A percentile compares a stretch with the other conserved stretches of the same genome.
phyloP scores from a whole-genome alignment of 2,888 invertebrate genomes.

The Morpho helenor region DNA sequence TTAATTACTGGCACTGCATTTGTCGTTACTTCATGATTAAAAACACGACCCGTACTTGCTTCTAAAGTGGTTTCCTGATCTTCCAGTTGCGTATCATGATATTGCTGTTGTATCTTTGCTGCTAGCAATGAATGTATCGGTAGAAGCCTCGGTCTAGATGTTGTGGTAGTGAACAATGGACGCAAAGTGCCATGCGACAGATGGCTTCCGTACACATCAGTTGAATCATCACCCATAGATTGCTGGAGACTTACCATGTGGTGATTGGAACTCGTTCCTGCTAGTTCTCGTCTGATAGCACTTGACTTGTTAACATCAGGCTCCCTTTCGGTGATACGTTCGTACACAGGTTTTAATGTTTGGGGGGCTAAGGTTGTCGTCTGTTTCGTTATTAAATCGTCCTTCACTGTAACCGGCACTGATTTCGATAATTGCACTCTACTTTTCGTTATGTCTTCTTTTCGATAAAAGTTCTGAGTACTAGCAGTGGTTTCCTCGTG shows the following conservation, averaged over 20 bases:
- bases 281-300: slow-evolving; percentile 80
- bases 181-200: slow-evolving; percentile 81
- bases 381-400: slow-evolving; percentile 62
- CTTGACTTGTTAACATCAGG: slow-evolving; percentile 74
- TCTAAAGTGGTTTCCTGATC: slow-evolving; percentile 70
- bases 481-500: slow-evolving; percentile 56
- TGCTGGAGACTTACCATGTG: slow-evolving; percentile 79
- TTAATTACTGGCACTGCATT: slow-evolving; percentile 77
- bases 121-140: slow-evolving; percentile 73
- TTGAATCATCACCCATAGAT: slow-evolving; percentile 81
- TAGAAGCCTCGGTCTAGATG: slow-evolving; percentile 75
- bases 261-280: slow-evolving; percentile 76
- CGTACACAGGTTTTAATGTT: slow-evolving; percentile 76
- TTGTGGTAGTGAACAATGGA: slow-evolving; percentile 84
- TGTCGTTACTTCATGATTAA: slow-evolving; percentile 71
- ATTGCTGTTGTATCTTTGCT: slow-evolving; percentile 67
- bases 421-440: slow-evolving; percentile 61
- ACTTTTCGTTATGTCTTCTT: slow-evolving; percentile 48
- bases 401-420: slow-evolving; percentile 47
- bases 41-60: slow-evolving; percentile 74
- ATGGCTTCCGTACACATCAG: slow-evolving; percentile 84
- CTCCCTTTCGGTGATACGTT: slow-evolving; percentile 65
- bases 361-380: slow-evolving; percentile 57
- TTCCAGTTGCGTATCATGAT: slow-evolving; percentile 52
- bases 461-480: slow-evolving; percentile 56